These are phyloP conservation scores for Aphelinus atriplicis DNA, from an alignment of 1,140 invertebrate species.

Conservation along the genomic window DNA sequence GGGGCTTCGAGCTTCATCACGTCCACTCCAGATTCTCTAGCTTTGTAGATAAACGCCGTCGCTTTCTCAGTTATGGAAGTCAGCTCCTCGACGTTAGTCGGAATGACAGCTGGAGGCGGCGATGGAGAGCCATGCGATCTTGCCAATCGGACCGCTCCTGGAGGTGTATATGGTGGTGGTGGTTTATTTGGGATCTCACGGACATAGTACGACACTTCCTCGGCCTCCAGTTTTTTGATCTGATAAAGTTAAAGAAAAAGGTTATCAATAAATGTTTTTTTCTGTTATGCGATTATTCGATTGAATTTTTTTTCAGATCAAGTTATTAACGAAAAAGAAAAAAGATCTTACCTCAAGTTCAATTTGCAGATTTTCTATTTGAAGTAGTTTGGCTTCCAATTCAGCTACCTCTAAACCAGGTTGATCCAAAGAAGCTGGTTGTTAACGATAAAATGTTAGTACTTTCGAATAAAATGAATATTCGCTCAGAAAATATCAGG, in stretches of 20 bases:
- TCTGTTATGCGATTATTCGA: neutral
- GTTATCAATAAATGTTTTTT: neutral
- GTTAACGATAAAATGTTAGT: constrained; percentile 36
- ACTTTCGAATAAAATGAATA: constrained; percentile 24
- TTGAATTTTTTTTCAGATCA: neutral
- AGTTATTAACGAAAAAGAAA: constrained; percentile 7
- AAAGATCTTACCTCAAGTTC: constrained; percentile 68
- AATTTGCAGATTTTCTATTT: constrained; percentile 70
- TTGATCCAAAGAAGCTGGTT: constrained; percentile 58
- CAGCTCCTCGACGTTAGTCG: constrained; percentile 63
- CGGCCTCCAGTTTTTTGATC: constrained; percentile 71
- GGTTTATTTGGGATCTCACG: constrained; percentile 78
- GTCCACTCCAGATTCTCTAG: constrained; percentile 58
- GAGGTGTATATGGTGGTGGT: constrained; percentile 77
- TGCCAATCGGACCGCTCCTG: constrained; percentile 53
- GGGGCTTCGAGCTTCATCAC: constrained; percentile 59
- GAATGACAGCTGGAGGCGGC: constrained; percentile 59
- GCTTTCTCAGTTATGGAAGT: constrained; percentile 63
- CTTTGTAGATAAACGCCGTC: constrained; percentile 62
- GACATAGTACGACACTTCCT: constrained; percentile 70
- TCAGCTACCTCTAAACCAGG: constrained; percentile 60
- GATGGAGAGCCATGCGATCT: constrained; percentile 52
- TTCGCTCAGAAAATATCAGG: constrained; percentile 19
- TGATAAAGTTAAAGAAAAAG: constrained; percentile 49
- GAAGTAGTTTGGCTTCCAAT: constrained; percentile 64